phyloP scores from a whole-genome alignment of 2,888 invertebrate genomes.

The Biston betularia region DNA sequence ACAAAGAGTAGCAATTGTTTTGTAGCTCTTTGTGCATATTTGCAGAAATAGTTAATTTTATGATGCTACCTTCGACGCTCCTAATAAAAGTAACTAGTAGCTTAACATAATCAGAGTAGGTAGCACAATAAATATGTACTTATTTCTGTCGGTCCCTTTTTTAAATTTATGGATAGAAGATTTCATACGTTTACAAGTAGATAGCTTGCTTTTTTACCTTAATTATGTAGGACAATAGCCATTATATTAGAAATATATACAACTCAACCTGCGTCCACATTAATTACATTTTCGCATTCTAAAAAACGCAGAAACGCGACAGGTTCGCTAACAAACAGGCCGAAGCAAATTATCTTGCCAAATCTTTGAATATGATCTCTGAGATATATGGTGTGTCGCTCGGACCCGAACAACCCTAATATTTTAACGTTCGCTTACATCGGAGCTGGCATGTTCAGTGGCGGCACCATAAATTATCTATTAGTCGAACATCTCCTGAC shows the following conservation, averaged over 20 bases:
- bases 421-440: conserved; percentile 70
- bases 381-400: conserved; percentile 61
- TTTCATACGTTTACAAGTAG: neutral
- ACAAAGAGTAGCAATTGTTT: conserved; percentile 22
- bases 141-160: conserved; percentile 10
- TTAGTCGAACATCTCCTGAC: conserved; percentile 82
- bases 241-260: conserved; percentile 7
- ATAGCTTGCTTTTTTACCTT: neutral
- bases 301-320: conserved; percentile 28
- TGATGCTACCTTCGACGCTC: conserved; percentile 25
- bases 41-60: conserved; percentile 33
- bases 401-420: conserved; percentile 77
- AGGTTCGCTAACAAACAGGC: conserved; percentile 55
- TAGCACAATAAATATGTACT: conserved; percentile 18
- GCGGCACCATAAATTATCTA: conserved; percentile 83
- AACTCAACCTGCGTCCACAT: conserved; percentile 19
- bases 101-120: conserved; percentile 16
- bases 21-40: conserved; percentile 25
- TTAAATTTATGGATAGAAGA: conserved; percentile 6
- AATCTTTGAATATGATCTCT: conserved; percentile 65
- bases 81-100: conserved; percentile 23
- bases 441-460: conserved; percentile 65
- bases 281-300: conserved; percentile 27
- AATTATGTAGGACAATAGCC: conserved; percentile 14
- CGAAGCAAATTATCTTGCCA: conserved; percentile 70